These are phyloP conservation scores for Microctenopoma steveboyesi DNA, from an alignment of 2,797 vertebrate genomes.

Conservation along the genomic window DNA sequence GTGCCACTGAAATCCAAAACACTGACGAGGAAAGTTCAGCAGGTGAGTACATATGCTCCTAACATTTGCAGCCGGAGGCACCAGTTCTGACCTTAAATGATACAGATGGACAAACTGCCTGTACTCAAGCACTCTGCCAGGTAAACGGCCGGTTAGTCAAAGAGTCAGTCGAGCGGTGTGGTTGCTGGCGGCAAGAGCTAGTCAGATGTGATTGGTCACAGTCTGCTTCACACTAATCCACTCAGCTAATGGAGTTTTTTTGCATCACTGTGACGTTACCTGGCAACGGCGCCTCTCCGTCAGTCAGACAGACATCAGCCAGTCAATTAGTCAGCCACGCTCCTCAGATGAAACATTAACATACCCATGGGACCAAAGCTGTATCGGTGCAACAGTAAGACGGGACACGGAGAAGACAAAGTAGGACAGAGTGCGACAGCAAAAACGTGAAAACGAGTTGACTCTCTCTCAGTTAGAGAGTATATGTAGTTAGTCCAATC, in stretches of 20 bases:
- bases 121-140: constrained; percentile 32
- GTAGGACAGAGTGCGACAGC: background rate
- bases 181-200: constrained; percentile 35
- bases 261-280: constrained; percentile 60
- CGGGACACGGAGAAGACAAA: constrained; percentile 8
- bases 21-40: too few relatives aligned
- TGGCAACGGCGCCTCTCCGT: constrained; percentile 39
- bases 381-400: constrained; percentile 1
- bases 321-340: constrained; percentile 56
- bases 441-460: background rate
- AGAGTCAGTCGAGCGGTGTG: constrained; percentile 26
- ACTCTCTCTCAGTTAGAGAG: too few relatives aligned
- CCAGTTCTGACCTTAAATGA: constrained; percentile 5
- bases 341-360: constrained; percentile 35
- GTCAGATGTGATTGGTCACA: constrained; percentile 60
- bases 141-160: constrained; percentile 50
- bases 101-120: background rate
- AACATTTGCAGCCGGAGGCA: too few relatives aligned
- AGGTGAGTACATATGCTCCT: too few relatives aligned
- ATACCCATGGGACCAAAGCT: background rate
- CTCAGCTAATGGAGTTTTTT: constrained; percentile 71
- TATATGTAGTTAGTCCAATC: too few relatives aligned
- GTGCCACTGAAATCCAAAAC: too few relatives aligned
- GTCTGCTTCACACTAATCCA: constrained; percentile 65
- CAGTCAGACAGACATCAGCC: constrained; percentile 39